phyloP scores from a whole-genome alignment of 2,888 invertebrate species.

The Pyrrhosoma nymphula region DNA sequence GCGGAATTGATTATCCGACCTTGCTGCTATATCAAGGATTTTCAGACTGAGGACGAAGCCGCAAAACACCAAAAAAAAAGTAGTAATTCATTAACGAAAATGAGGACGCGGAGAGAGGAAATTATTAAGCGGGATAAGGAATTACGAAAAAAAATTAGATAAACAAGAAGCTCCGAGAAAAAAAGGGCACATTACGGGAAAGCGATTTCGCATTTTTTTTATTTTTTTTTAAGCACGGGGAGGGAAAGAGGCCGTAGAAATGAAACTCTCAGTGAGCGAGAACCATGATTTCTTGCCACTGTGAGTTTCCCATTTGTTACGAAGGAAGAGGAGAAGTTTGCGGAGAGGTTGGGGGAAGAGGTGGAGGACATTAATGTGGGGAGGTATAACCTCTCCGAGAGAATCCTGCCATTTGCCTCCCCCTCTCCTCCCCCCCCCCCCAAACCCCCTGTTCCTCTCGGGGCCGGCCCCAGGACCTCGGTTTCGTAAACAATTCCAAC shows the following conservation, averaged over 20 bases:
- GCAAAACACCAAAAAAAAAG: neutral
- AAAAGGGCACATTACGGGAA: neutral
- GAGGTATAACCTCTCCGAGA: neutral
- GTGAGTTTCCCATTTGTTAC: conserved; percentile 27
- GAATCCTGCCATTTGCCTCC: neutral
- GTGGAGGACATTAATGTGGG: neutral
- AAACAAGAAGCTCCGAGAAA: neutral
- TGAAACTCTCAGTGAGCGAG: neutral
- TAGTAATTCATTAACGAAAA: conserved; percentile 22
- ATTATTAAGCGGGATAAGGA: neutral
- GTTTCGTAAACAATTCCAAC: conserved; percentile 28
- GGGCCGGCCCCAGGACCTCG: neutral
- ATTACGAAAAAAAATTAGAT: neutral
- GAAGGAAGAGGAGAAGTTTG: no score
- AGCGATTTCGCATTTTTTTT: neutral
- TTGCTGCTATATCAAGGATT: neutral
- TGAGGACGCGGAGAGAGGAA: neutral
- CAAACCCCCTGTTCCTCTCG: neutral
- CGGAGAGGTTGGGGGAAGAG: neutral
- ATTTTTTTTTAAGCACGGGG: neutral
- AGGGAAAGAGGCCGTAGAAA: neutral
- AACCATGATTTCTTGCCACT: conserved; percentile 16
- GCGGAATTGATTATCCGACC: conserved; percentile 7
- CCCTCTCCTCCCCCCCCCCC: neutral
- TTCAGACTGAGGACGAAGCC: neutral